These are phyloP conservation scores for Anthoscopus minutus DNA, from an alignment of 2,113 vertebrate species.

Conservation along the genomic window DNA sequence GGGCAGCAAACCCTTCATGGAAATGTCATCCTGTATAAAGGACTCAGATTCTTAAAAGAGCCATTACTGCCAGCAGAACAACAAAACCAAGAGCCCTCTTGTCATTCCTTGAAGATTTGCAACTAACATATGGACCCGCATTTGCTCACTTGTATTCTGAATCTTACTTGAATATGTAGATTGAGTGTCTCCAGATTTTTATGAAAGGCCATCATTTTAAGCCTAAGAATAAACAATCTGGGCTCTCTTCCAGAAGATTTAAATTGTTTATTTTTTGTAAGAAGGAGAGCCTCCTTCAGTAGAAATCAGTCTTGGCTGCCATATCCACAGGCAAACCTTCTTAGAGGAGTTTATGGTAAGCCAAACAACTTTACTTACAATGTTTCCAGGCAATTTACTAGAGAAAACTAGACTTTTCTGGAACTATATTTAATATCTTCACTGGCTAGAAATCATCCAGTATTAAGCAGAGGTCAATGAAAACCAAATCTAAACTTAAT, in stretches of 20 bases:
- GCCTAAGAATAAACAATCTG: constrained; percentile 15
- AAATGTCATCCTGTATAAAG: background rate
- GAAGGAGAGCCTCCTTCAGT: background rate
- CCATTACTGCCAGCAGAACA: background rate
- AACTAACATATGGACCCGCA: background rate
- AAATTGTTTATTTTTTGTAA: background rate
- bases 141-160: background rate
- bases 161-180: background rate
- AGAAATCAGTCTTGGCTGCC: background rate
- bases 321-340: background rate
- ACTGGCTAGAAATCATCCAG: background rate
- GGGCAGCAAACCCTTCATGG: background rate
- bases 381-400: background rate
- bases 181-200: background rate
- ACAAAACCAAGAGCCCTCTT: background rate
- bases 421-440: background rate
- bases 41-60: background rate
- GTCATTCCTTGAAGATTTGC: background rate
- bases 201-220: background rate
- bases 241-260: background rate
- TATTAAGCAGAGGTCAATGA: background rate
- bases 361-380: background rate
- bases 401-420: background rate
- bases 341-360: background rate
- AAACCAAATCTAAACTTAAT: background rate